These are phyloP conservation scores for Paramisgurnus dabryanus DNA, from an alignment of 2,113 vertebrate genomes.

Conservation along the genomic window DNA sequence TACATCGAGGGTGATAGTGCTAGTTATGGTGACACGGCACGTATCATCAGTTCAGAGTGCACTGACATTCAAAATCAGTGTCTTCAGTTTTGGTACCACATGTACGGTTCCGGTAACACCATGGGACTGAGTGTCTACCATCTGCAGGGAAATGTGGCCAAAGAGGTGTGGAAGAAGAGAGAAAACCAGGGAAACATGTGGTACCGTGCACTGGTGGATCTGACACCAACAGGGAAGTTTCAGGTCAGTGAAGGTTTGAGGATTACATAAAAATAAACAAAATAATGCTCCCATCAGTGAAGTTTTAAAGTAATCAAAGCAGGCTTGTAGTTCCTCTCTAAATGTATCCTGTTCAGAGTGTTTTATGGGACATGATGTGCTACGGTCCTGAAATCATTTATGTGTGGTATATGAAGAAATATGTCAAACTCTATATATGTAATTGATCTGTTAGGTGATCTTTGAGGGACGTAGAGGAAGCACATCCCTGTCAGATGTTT, in stretches of 20 bases:
- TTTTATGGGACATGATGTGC: no score
- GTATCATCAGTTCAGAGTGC: conserved; percentile 73
- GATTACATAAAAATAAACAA: neutral
- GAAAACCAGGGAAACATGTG: conserved; percentile 73
- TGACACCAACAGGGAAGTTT: conserved; percentile 55
- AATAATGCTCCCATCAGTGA: no score
- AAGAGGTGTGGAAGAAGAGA: conserved; percentile 48
- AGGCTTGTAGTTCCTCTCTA: no score
- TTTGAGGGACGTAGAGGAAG: conserved; percentile 77
- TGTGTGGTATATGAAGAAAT: no score
- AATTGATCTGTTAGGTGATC: conserved; percentile 67
- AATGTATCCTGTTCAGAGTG: no score
- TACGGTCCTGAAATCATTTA: no score
- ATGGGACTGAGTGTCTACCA: conserved; percentile 76
- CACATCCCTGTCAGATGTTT: conserved; percentile 70
- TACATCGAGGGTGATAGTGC: conserved; percentile 71
- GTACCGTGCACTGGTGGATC: conserved; percentile 66
- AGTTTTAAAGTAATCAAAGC: no score
- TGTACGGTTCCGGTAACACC: conserved; percentile 68
- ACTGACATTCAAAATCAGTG: conserved; percentile 69
- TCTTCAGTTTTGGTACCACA: conserved; percentile 85
- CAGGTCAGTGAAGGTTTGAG: conserved; percentile 47
- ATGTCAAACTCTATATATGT: neutral
- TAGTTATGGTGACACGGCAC: conserved; percentile 63
- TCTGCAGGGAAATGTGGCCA: conserved; percentile 50